Conservation (phyloP, 1,140 invertebrate species). For the Drosophila setifemur region DNA sequence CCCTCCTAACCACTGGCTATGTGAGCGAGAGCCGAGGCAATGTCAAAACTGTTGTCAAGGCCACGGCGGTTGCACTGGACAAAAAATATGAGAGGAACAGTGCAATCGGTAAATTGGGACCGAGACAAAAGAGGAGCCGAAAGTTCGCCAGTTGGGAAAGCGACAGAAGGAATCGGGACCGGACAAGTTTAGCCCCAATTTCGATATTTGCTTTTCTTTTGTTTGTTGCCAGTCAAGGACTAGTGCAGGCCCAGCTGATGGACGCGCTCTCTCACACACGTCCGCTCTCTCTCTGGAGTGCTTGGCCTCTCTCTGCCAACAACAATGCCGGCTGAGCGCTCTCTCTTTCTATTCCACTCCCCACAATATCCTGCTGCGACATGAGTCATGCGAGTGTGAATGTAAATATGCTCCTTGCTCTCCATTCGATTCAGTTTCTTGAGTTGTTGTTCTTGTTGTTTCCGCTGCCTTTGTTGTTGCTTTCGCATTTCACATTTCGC, state of each 20-base stretch:
- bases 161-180: constrained; percentile 11
- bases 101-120: constrained; percentile 4
- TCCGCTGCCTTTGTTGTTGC: background rate
- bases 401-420: constrained; percentile 33
- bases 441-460: constrained; percentile 8
- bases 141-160: constrained; percentile 7
- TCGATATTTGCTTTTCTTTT: background rate
- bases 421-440: constrained; percentile 29
- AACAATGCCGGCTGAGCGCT: constrained; percentile 27
- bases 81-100: constrained; percentile 3
- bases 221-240: constrained; percentile 10
- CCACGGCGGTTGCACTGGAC: constrained; percentile 11
- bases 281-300: background rate
- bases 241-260: constrained; percentile 27
- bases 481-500: constrained; percentile 24
- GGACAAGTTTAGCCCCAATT: constrained; percentile 11
- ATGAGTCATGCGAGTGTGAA: constrained; percentile 72
- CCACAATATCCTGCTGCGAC: constrained; percentile 32
- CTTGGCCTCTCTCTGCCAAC: constrained; percentile 3
- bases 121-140: constrained; percentile 14
- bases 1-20: background rate
- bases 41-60: constrained; percentile 51
- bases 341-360: background rate
- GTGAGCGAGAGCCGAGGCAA: constrained; percentile 18
- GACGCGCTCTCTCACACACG: background rate